Evolutionary conservation across 2,113 vertebrate genomes (phyloP).

Genomic region (Oncorhynchus gorbuscha): DNA sequence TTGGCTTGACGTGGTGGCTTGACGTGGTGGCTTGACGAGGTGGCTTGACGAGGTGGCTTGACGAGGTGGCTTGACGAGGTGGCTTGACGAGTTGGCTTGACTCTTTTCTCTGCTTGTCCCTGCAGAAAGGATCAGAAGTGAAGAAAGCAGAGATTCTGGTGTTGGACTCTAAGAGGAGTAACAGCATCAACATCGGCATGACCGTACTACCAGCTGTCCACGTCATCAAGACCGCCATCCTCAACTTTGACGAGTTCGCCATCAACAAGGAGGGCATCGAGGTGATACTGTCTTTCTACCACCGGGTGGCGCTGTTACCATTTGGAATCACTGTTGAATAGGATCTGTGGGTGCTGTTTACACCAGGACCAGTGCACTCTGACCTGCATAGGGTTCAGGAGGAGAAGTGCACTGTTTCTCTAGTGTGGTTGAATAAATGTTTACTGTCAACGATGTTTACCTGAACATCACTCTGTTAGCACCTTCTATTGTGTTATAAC

Average conservation of each 20-base stretch:
- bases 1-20: too few relatives aligned
- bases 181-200: conserved; percentile 95
- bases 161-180: conserved; percentile 89
- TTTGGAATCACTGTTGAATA: not conserved
- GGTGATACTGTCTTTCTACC: conserved; percentile 64
- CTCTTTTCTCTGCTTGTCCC: not conserved
- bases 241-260: conserved; percentile 93
- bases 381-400: too few relatives aligned
- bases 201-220: conserved; percentile 88
- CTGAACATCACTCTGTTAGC: not conserved
- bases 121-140: conserved; percentile 82
- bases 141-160: conserved; percentile 84
- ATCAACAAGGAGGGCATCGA: conserved; percentile 96
- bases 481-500: not conserved
- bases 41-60: too few relatives aligned
- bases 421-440: too few relatives aligned
- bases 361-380: too few relatives aligned
- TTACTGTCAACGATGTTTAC: too few relatives aligned
- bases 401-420: too few relatives aligned
- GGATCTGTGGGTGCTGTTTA: too few relatives aligned
- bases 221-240: conserved; percentile 90
- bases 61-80: rapidly evolving
- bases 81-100: too few relatives aligned
- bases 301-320: conserved; percentile 9
- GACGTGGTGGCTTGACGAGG: too few relatives aligned